Base-by-base conservation (phyloP, 2,888 invertebrate species). In the Alloscopus bannaensis region DNA sequence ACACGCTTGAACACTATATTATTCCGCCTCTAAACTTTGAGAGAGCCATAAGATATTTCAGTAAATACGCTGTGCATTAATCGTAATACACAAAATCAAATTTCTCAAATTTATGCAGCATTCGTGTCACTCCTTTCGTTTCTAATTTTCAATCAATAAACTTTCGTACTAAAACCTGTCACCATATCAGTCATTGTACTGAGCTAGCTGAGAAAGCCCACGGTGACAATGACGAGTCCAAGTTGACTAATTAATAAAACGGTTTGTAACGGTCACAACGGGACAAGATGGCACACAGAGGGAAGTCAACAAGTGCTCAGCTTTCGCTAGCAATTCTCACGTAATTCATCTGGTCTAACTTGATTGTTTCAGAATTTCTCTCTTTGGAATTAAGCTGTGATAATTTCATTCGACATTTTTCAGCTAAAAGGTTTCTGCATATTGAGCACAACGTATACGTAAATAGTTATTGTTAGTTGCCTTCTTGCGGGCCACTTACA, bases 351-450 rank as follows among this genome's bases (percentile, higher is more conserved):
- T 36, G 36, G 13, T 8, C 8, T 8, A 8, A 13, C 36, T 36
- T 8, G 36, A 36, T 8, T 8, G 8, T 8, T 36, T 8, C 13
- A 36, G 13, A 8, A 36, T 36, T 8, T 36, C 6, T 36, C 36
- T 36, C 6, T 36, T 36, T n/a, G n/a, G n/a, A n/a, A n/a, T n/a
- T n/a, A n/a, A n/a, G 36, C 8, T 36, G 13, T 36, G 36, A 36
- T 36, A 36, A 36, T 13, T 45, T 4, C 45, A 45, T 18, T 45
- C 18, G 45, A 45, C 45, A 45, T 45, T 45, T 45, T 13, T 45
- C 45, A 8, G n/a, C 45, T 45, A 45, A 45, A 45, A 45, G 45
- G 45, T n/a, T n/a, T n/a, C n/a, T 45, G 18, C 13, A 45, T n/a
- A 16, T 45, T 45, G 45, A 45, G 18, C n/a, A n/a, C n/a, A n/a